Evolutionary conservation across 2,888 invertebrate genomes (phyloP).

Genomic region (Oxystoma pomonae): DNA sequence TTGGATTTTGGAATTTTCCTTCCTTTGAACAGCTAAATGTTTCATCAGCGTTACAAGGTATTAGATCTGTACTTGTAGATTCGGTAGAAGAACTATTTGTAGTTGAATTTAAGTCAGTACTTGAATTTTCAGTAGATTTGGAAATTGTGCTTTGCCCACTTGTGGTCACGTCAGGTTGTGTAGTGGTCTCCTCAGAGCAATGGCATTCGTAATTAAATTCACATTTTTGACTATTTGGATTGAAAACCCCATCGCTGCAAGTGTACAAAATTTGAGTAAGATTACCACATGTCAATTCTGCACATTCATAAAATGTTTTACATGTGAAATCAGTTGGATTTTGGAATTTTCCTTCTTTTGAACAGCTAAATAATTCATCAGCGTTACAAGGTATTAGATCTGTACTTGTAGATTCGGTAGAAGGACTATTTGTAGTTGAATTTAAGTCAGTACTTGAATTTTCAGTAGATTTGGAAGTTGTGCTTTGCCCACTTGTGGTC

Average conservation of each 20-base stretch:
- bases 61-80: constrained; percentile 15
- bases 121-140: neutral
- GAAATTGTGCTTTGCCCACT: neutral
- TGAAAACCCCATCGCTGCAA: neutral
- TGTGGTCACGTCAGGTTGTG: neutral
- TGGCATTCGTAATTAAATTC: neutral
- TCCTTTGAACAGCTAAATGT: neutral
- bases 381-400: too few relatives aligned
- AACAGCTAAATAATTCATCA: constrained; percentile 14
- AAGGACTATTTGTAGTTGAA: too few relatives aligned
- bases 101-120: neutral
- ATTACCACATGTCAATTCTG: constrained; percentile 15
- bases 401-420: too few relatives aligned
- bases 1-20: neutral
- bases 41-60: neutral
- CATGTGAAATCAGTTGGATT: constrained; percentile 41
- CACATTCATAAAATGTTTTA: constrained; percentile 47
- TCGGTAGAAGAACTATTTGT: constrained; percentile 7
- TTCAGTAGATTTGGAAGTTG: neutral
- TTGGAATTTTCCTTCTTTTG: constrained; percentile 23
- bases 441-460: too few relatives aligned
- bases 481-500: neutral
- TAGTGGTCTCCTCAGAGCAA: neutral
- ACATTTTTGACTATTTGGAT: neutral
- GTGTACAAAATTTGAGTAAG: neutral